Evolutionary conservation across 2,888 invertebrate species (phyloP), one percentile per base, ranked within the genome.

Genomic region (Ommatoiulus sabulosus): DNA sequence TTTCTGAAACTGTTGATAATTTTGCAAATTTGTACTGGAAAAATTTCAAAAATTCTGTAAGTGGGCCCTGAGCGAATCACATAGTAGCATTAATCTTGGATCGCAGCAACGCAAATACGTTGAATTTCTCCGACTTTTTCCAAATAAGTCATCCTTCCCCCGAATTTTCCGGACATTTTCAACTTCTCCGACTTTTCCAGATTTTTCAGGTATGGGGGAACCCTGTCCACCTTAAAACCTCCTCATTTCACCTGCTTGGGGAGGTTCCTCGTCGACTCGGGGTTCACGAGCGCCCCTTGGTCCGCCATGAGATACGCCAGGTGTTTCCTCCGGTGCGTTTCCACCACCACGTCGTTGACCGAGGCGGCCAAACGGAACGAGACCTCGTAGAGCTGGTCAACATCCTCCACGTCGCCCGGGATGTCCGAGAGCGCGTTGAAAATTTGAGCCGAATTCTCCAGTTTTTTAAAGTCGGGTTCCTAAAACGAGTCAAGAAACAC

Each of bases 391-490:
- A 98, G 94, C 90, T 96, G 94, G 91, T 97, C 97, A 87, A 98
- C 97, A 93, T 98, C 97, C 92, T 97, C 96, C 89, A 98, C 96
- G 93, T 96, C 96, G 20, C 97, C 97, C 80, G 99, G 99, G 92
- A 99, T 97, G 92, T 98, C 98, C 24, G 98, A 98, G 2, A 99
- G 94, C 3, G 97, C 97, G 93, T 99, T 99, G 93, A 99, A 99
- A 92, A 99, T 98, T 93, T 98, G 98, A 15, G 99, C 99, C 0
- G 99, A 98, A 93, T 98, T 98, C 91, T 98, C 97, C 90, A 98
- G 94, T 90, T 95, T 95, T 91, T 96, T 95, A 89, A 99, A 94
- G 92, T 97, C 96, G 10, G 95, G 94, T 92, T 97, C 97, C 94
- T 93, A 90, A 91, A 93, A 87, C 0, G n/a, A 44, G 46, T n/a